Base-by-base conservation (phyloP, 2,797 vertebrate species). In the Falco peregrinus region DNA sequence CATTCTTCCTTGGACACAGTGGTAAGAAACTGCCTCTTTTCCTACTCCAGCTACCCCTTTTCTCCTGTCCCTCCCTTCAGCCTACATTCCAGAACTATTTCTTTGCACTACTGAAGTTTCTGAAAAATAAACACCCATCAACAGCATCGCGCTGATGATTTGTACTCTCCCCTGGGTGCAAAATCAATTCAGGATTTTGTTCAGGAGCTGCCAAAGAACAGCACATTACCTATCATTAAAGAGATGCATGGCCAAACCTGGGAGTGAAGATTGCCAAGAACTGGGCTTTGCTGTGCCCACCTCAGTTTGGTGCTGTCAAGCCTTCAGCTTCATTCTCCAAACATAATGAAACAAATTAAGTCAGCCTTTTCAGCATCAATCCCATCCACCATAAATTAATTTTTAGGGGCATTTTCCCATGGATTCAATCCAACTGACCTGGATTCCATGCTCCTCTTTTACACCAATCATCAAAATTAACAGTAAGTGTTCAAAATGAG, bases 361-460 rank as follows among this genome's bases (percentile, higher is more conserved):
- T 53, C 67, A 59, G 82, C 79, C 96, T 92, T 93, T 94, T 93
- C 95, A 89, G 84, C 56, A 83, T 88, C 79, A 78, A 73, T 93
- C 90, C 93, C 69, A 84, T 91, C 73, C 65, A 70, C 25, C 76
- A 57, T 47, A 88, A 79, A 92, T 93, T 96, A 96, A 94, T 93
- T 91, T 96, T 95, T 57, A 77, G 89, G 67, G 82, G 70, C 84
- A 92, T 92, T 96, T 97, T 97, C 92, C 87, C 94, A 94, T 73
- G 82, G 92, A 94, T 84, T 93, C 61, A 65, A 85, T 89, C 81
- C 39, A 73, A 86, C 16, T 91, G 82, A 92, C 84, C 85, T 21
- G 13, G 29, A 96, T 90, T 93, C 92, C 79, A 37, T 50, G 48
- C 65, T 74, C 79, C 82, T 88, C 41, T 63, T 86, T 81, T 79